phyloP scores from a whole-genome alignment of 2,113 vertebrate genomes.

The Phoxinus phoxinus region DNA sequence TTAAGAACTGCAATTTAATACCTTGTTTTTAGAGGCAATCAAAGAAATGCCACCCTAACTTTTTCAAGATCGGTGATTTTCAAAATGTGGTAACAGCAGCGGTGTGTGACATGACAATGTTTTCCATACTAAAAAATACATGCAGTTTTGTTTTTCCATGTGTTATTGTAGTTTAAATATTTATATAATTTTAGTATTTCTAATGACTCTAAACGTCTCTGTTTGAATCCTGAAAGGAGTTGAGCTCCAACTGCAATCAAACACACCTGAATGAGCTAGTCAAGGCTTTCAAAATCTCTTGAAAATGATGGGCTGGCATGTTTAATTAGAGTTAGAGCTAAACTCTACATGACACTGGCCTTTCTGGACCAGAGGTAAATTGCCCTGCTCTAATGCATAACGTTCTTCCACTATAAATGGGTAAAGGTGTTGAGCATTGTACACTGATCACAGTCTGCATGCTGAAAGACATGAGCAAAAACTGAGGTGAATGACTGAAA shows the following conservation, averaged over 20 bases:
- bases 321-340: background rate
- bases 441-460: background rate
- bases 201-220: background rate
- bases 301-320: background rate
- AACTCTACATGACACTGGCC: conserved; percentile 9
- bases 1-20: background rate
- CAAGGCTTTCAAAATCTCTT: background rate
- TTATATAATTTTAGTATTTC: background rate
- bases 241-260: background rate
- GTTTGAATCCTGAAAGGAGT: background rate
- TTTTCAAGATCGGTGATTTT: background rate
- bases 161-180: background rate
- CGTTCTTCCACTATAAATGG: background rate
- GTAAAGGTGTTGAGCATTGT: background rate
- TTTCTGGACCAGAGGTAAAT: background rate
- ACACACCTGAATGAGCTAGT: background rate
- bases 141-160: background rate
- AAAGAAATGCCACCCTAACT: conserved; percentile 4
- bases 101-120: background rate
- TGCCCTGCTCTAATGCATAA: background rate
- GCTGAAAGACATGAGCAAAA: background rate
- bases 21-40: conserved; percentile 23
- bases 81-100: background rate
- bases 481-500: background rate
- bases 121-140: background rate